Conservation (phyloP, 2,113 vertebrate genomes). For the Chamaea fasciata region DNA sequence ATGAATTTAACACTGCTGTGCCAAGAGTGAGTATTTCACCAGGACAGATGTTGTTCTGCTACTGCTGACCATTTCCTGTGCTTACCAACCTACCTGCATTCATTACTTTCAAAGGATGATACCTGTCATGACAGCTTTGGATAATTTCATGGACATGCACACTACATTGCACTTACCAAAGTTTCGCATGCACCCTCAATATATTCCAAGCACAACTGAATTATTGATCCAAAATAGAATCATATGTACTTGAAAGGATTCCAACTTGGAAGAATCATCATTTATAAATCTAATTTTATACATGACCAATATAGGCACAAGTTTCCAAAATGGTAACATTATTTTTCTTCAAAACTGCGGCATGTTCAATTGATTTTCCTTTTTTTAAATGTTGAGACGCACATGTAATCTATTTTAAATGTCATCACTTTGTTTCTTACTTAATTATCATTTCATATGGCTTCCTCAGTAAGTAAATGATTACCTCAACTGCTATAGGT, state of each 20-base stretch:
- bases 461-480: constrained; percentile 29
- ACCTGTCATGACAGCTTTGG: constrained; percentile 63
- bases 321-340: constrained; percentile 27
- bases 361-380: constrained; percentile 18
- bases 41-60: background rate
- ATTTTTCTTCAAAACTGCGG: constrained; percentile 22
- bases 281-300: constrained; percentile 55
- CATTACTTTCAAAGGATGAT: constrained; percentile 74
- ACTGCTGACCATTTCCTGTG: background rate
- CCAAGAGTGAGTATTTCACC: constrained; percentile 62
- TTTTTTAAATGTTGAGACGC: background rate
- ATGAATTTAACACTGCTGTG: constrained; percentile 74
- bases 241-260: constrained; percentile 23
- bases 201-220: constrained; percentile 34
- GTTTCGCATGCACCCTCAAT: background rate
- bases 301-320: constrained; percentile 20
- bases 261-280: constrained; percentile 31
- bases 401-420: constrained; percentile 21
- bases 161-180: constrained; percentile 36
- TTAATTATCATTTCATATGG: constrained; percentile 41
- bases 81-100: constrained; percentile 20
- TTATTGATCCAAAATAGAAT: constrained; percentile 53
- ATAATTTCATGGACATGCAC: constrained; percentile 67
- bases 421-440: constrained; percentile 30
- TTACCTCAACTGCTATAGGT: background rate